Evolutionary conservation across 2,888 invertebrate species (phyloP).

Genomic region (Xestia c-nigrum): DNA sequence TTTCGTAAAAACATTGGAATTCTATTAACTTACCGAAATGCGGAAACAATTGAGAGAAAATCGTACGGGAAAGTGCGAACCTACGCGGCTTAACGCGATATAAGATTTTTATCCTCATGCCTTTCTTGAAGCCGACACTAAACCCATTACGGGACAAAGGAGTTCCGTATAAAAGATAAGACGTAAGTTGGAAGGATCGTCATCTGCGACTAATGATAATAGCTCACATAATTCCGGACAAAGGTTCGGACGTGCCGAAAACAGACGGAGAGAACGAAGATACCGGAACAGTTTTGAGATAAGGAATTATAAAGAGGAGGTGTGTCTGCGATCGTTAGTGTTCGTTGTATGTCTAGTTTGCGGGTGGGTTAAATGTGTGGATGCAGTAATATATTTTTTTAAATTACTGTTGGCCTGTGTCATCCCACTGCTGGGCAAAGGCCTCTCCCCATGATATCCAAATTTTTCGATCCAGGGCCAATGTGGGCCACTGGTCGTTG

Average conservation of each 20-base stretch:
- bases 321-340: constrained; percentile 21
- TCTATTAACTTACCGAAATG: constrained; percentile 45
- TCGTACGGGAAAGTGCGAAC: constrained; percentile 49
- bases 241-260: constrained; percentile 69
- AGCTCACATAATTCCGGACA: constrained; percentile 75
- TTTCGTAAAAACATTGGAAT: constrained; percentile 16
- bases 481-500: no score
- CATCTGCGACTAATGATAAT: constrained; percentile 81
- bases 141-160: constrained; percentile 74
- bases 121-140: constrained; percentile 67
- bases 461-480: no score
- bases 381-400: background rate
- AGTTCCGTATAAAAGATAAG: constrained; percentile 75
- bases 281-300: constrained; percentile 55
- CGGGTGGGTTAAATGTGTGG: background rate
- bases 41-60: constrained; percentile 54
- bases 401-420: no score
- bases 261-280: constrained; percentile 58
- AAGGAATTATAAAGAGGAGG: constrained; percentile 46
- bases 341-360: background rate
- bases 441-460: no score
- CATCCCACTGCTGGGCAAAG: no score
- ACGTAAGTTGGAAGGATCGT: constrained; percentile 72
- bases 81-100: constrained; percentile 40
- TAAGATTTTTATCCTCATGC: constrained; percentile 57